Evolutionary conservation across 2,797 vertebrate species (phyloP), one percentile per base, ranked within the genome.

Genomic region (Hoplostethus atlanticus): DNA sequence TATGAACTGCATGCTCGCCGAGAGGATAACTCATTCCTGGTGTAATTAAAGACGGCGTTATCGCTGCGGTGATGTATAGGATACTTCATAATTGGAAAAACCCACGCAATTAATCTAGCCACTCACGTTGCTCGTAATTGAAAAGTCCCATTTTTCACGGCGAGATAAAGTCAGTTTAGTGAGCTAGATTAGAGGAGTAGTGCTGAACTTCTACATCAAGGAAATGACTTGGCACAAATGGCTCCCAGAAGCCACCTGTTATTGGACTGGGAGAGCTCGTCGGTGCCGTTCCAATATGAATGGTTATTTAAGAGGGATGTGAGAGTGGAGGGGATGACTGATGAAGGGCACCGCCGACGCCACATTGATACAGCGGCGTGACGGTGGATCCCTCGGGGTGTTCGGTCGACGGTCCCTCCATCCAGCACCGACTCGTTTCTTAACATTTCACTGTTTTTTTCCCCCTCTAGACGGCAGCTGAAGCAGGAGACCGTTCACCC

Each of bases 21-120:
- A 48, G 51, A 50, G 36, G 47, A 30, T n/a, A 83, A 68, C 7
- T 55, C 42, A 30, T 51, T 64, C 11, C 57, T 63, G 16, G 50
- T 57, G 53, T 78, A 76, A 80, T 79, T 82, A 80, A 66, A 69
- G 62, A 71, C 16, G 10, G 38, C 10, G 38, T 30, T 52, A 54
- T 63, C 31, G 52, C 59, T 54, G 64, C 62, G 58, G 30, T 52
- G 31, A 77, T 65, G 52, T 64, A 44, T 57, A 13, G 13, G 44
- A 63, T 69, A 40, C 64, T 47, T 55, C 7, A 51, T 59, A 12
- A 81, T 52, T 52, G 50, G 46, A 38, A 76, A 65, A 76, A 47
- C 11, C 68, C 1, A 10, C 5, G 42, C 7, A 36, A 52, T 83
- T 67, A 58, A 63, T 71, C 53, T 61, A 52, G 56, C 5, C 6